Evolutionary conservation across 1,140 invertebrate genomes (phyloP), one percentile per base, ranked within the genome.

Genomic region (Pogonomyrmex californicus): DNA sequence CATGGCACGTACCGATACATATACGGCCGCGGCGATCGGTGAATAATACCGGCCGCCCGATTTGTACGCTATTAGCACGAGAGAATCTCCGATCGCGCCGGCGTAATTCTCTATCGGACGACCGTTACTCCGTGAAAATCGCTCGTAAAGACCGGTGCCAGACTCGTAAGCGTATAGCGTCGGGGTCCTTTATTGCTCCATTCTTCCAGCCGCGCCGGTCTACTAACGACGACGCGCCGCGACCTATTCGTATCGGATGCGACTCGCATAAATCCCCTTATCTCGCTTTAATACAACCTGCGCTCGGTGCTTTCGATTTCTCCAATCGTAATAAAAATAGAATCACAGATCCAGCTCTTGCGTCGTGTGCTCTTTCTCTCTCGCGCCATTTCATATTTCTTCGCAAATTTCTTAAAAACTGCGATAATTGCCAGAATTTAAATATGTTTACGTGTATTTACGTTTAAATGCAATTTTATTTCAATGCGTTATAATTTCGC

Each of bases 51-150:
- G 85, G 83, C 88, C 82, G 85, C 92, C 89, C 91, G 92, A 94
- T 93, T 94, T 93, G 93, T 93, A 93, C 91, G 90, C 93, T 93
- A 94, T 94, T 94, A 94, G 91, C 91, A 90, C 92, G 89, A 81
- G 89, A 83, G 88, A 90, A 94, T 93, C 92, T 92, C 71, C 90
- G 92, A 94, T 93, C 93, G 91, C 60, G 12, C 68, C 88, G 85
- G 90, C 88, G 87, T 93, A 93, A 93, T 94, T 94, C 93, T 93
- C 85, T 86, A 86, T 90, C 92, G 87, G 77, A 86, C 88, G 92
- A 91, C 90, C 92, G 92, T 93, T 93, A 93, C 91, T 93, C 88
- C 86, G 90, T 89, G 89, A 91, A 93, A 93, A 93, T 92, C 92
- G 91, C 87, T 93, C 92, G 92, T 93, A 93, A 93, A 93, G 91